These are phyloP conservation scores for Hoplodrina blanda DNA, from an alignment of 2,888 invertebrate genomes.

Conservation along the genomic window DNA sequence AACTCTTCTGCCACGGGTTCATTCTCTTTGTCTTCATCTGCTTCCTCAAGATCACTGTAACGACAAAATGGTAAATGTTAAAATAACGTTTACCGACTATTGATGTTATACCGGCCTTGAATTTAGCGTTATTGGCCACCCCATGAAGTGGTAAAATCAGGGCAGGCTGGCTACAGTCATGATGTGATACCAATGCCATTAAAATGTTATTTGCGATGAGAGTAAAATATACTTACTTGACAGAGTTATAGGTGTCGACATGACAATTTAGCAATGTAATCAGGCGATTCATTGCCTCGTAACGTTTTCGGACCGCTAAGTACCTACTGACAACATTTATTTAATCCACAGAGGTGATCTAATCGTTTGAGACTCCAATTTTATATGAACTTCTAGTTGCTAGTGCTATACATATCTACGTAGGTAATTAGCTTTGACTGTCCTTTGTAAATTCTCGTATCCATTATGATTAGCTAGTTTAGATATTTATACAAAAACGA, in stretches of 20 bases:
- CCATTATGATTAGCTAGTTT: neutral
- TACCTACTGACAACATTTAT: slow-evolving; percentile 20
- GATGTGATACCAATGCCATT: neutral
- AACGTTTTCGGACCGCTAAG: slow-evolving; percentile 6
- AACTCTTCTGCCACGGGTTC: slow-evolving; percentile 67
- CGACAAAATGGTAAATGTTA: neutral
- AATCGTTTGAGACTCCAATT: neutral
- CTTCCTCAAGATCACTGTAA: slow-evolving; percentile 72
- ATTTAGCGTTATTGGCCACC: neutral
- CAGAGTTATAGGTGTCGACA: slow-evolving; percentile 5
- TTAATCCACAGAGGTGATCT: slow-evolving; percentile 1
- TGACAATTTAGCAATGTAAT: slow-evolving; percentile 21
- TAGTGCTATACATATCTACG: neutral
- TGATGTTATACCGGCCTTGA: neutral
- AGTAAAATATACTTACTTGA: slow-evolving; percentile 24
- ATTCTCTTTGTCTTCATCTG: slow-evolving; percentile 73
- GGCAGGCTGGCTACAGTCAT: too few relatives aligned
- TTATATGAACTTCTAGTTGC: neutral
- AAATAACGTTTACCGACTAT: neutral
- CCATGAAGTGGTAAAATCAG: too few relatives aligned
- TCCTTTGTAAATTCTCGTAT: neutral
- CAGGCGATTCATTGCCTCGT: slow-evolving; percentile 7
- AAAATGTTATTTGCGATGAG: neutral
- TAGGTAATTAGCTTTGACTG: neutral
- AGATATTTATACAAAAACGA: too few relatives aligned